phyloP scores from a whole-genome alignment of 1,140 invertebrate genomes.

The Ganaspis sp. region DNA sequence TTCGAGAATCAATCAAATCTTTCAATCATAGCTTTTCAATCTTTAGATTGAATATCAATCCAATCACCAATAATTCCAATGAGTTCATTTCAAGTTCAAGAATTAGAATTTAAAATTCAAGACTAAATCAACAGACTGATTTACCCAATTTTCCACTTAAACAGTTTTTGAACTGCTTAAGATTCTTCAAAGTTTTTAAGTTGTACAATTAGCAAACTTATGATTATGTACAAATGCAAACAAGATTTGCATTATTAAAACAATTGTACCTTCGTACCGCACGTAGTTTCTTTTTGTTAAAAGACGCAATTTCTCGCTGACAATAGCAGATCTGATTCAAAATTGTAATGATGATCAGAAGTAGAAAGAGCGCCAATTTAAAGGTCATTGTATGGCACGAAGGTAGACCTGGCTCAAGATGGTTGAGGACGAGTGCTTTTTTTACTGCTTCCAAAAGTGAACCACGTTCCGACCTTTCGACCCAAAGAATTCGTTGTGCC shows the following conservation, averaged over 20 bases:
- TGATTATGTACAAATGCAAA: slow-evolving; percentile 10
- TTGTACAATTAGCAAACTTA: slow-evolving; percentile 29
- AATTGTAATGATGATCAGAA: background rate
- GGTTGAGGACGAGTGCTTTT: slow-evolving; percentile 75
- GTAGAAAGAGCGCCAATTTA: slow-evolving; percentile 46
- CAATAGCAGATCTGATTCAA: background rate
- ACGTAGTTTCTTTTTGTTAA: slow-evolving; percentile 32
- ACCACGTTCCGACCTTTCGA: slow-evolving; percentile 79
- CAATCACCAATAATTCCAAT: no score
- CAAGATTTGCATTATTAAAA: slow-evolving; percentile 7
- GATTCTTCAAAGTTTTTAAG: background rate
- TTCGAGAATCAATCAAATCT: no score
- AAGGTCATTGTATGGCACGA: slow-evolving; percentile 72
- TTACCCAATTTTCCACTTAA: background rate
- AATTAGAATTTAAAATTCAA: background rate
- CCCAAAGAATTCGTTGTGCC: slow-evolving; percentile 75
- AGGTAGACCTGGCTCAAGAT: slow-evolving; percentile 77
- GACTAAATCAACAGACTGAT: background rate
- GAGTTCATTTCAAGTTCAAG: background rate
- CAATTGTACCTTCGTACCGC: slow-evolving; percentile 60
- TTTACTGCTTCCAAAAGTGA: slow-evolving; percentile 78
- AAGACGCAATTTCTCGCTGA: background rate
- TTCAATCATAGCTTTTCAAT: no score
- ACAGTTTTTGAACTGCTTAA: background rate
- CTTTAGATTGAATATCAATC: no score